These are phyloP conservation scores for Furnarius figulus DNA, from an alignment of 2,113 vertebrate genomes.

Conservation along the genomic window DNA sequence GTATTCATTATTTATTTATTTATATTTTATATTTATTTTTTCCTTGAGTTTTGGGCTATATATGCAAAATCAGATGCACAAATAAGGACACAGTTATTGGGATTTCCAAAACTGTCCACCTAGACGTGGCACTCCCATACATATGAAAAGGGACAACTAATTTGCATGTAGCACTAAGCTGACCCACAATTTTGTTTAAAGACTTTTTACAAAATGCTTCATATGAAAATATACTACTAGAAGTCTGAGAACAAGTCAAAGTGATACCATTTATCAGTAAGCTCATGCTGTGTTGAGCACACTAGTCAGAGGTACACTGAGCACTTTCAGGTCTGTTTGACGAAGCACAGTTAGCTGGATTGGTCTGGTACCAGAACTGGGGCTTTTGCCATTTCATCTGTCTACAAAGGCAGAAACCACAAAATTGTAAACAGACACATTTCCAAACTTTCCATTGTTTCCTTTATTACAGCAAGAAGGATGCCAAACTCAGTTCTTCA, in stretches of 20 bases:
- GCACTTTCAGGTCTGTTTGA: neutral
- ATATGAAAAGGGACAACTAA: neutral
- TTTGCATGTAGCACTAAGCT: neutral
- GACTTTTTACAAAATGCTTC: neutral
- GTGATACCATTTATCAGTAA: neutral
- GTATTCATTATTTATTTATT: no score
- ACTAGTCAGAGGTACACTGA: neutral
- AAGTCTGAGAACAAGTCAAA: neutral
- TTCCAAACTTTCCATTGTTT: neutral
- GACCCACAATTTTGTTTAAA: neutral
- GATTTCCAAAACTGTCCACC: neutral
- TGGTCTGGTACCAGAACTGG: neutral
- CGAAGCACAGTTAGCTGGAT: neutral
- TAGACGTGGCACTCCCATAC: neutral
- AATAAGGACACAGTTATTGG: neutral
- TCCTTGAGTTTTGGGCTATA: accelerated
- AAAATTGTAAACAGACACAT: neutral
- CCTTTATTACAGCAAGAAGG: neutral
- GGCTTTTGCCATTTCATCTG: neutral
- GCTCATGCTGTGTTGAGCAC: neutral
- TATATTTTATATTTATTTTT: no score
- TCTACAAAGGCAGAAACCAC: neutral
- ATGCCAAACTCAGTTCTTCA: neutral
- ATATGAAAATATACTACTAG: neutral
- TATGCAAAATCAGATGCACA: neutral